Percentiles rank a stretch among this genome's conserved stretches.
Conservation (phyloP, 2,888 invertebrate genomes). For the Resseliella maxima region DNA sequence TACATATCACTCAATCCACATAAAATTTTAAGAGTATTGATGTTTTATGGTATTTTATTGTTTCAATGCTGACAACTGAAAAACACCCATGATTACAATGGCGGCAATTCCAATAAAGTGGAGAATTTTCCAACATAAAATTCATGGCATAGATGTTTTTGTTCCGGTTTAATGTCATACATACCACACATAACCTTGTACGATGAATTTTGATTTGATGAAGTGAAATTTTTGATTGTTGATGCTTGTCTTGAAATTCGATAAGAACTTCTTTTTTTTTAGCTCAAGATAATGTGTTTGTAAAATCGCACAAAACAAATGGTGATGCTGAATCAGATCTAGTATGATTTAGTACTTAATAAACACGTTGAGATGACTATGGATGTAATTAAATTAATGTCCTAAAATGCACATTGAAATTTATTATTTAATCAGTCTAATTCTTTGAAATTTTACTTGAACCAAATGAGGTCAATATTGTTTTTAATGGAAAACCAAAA, state of each 20-base stretch:
- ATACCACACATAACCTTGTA: background rate
- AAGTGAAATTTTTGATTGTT: background rate
- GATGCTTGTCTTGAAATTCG: background rate
- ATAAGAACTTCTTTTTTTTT: background rate
- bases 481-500: too few species aligned
- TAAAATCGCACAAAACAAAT: too few species aligned
- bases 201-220: too few species aligned
- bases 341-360: background rate
- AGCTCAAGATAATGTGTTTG: background rate
- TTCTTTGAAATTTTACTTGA: too few species aligned
- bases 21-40: conserved; percentile 49
- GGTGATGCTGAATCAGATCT: too few species aligned
- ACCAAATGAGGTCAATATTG: too few species aligned
- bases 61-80: conserved; percentile 34
- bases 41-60: conserved; percentile 39
- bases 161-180: background rate
- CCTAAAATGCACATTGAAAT: background rate
- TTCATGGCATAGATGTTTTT: background rate
- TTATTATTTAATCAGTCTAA: background rate
- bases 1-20: conserved; percentile 43
- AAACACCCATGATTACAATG: conserved; percentile 28
- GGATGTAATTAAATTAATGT: background rate
- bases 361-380: background rate
- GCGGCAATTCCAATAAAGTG: conserved; percentile 5
- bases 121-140: conserved; percentile 19